Percentiles rank a stretch among this genome's conserved stretches.
Conservation (phyloP, 2,113 vertebrate genomes). For the Passer montanus region DNA sequence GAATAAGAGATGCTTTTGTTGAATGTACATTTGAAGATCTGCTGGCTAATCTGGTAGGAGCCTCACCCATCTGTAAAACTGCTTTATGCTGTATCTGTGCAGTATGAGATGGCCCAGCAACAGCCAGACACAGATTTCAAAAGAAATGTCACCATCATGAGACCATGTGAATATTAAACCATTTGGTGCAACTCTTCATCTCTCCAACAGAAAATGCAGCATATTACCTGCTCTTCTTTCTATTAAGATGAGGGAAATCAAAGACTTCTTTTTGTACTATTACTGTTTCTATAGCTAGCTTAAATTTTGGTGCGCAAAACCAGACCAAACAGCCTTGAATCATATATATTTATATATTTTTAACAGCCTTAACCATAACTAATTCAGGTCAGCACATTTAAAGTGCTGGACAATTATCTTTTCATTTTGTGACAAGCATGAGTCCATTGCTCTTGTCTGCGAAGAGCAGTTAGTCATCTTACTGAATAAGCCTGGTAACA, state of each 20-base stretch:
- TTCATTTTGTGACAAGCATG: slow-evolving; percentile 7
- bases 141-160: neutral
- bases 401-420: slow-evolving; percentile 34
- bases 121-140: neutral
- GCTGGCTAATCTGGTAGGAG: neutral
- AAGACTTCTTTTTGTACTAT: slow-evolving; percentile 26
- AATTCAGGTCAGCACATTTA: slow-evolving; percentile 31
- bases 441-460: slow-evolving; percentile 27
- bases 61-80: neutral
- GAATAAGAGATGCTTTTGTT: neutral
- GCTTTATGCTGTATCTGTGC: neutral
- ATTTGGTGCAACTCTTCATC: neutral
- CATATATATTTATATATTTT: neutral
- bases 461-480: slow-evolving; percentile 44
- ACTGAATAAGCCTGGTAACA: slow-evolving; percentile 20
- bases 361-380: slow-evolving; percentile 33
- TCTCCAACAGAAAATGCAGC: neutral
- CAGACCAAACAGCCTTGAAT: neutral
- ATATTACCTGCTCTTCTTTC: neutral
- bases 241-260: slow-evolving; percentile 24
- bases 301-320: slow-evolving; percentile 10
- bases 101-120: neutral
- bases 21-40: neutral
- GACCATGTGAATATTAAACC: neutral
- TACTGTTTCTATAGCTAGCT: slow-evolving; percentile 55